Conservation (phyloP, 2,888 invertebrate genomes). For the Sceliomorpha sp. region DNA sequence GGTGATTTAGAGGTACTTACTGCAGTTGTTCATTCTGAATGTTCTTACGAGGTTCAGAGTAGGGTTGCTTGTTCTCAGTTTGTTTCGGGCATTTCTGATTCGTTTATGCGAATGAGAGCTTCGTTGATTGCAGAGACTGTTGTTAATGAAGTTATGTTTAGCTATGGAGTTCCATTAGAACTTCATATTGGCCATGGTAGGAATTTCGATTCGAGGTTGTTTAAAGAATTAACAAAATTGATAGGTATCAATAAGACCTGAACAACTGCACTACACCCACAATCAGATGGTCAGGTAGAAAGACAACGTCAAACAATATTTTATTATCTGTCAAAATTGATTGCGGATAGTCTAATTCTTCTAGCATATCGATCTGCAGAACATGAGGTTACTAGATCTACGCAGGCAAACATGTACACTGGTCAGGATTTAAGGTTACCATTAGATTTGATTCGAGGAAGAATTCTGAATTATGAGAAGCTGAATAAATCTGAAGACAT, state of each 20-base stretch:
- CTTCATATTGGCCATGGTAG: slow-evolving; percentile 63
- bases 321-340: slow-evolving; percentile 17
- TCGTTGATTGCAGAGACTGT: slow-evolving; percentile 11
- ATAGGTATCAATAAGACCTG: slow-evolving; percentile 48
- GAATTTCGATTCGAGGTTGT: slow-evolving; percentile 63
- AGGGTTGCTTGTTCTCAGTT: slow-evolving; percentile 15
- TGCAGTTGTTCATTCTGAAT: not conserved
- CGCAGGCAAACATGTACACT: slow-evolving; percentile 13
- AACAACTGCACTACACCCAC: slow-evolving; percentile 21
- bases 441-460: not conserved
- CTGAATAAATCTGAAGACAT: too few species aligned
- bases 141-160: slow-evolving; percentile 13
- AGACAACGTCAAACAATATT: slow-evolving; percentile 24
- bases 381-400: slow-evolving; percentile 24
- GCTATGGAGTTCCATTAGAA: slow-evolving; percentile 52
- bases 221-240: slow-evolving; percentile 58
- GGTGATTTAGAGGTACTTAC: not conserved
- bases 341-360: slow-evolving; percentile 28
- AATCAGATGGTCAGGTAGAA: slow-evolving; percentile 19
- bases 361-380: slow-evolving; percentile 32
- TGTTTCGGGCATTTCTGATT: not conserved
- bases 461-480: too few species aligned
- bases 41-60: slow-evolving; percentile 3
- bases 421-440: slow-evolving; percentile 10
- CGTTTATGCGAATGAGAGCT: slow-evolving; percentile 5